Evolutionary conservation across 2,113 vertebrate genomes (phyloP).

Genomic region (Thalassoma bifasciatum): DNA sequence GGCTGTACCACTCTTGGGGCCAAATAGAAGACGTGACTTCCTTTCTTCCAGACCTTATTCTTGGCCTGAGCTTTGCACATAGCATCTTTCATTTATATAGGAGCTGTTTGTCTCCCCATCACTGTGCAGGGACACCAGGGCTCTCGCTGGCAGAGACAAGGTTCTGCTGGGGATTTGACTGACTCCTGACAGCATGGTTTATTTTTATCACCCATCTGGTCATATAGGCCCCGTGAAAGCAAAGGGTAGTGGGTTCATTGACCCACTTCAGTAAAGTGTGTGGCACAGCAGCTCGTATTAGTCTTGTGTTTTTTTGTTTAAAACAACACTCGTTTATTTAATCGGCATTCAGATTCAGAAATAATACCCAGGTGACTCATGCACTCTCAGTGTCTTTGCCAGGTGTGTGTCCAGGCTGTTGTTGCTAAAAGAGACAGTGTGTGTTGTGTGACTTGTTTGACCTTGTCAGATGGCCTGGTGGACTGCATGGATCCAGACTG

Average conservation of each 20-base stretch:
- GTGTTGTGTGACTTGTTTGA: constrained; percentile 48
- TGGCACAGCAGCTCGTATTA: constrained; percentile 58
- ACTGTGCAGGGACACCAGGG: constrained; percentile 50
- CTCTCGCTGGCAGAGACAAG: constrained; percentile 59
- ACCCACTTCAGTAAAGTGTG: constrained; percentile 78
- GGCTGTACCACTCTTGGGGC: constrained; percentile 62
- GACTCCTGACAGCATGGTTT: constrained; percentile 78
- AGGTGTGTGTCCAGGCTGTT: constrained; percentile 51
- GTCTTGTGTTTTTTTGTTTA: constrained; percentile 64
- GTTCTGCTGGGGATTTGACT: constrained; percentile 73
- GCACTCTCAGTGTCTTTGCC: constrained; percentile 30
- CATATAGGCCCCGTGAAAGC: constrained; percentile 72
- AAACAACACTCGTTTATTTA: constrained; percentile 28
- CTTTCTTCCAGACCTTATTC: constrained; percentile 63
- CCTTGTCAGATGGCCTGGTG: constrained; percentile 90
- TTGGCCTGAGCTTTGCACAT: constrained; percentile 40
- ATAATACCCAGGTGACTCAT: neutral
- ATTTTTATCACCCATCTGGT: constrained; percentile 84
- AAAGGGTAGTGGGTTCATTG: constrained; percentile 69
- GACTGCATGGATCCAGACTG: constrained; percentile 99
- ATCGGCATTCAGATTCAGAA: constrained; percentile 4
- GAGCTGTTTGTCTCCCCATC: constrained; percentile 65
- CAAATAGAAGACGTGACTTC: constrained; percentile 64
- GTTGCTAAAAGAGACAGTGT: constrained; percentile 35
- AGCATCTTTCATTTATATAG: constrained; percentile 65